Conservation (phyloP, 2,888 invertebrate species). For the Rotaria socialis region DNA sequence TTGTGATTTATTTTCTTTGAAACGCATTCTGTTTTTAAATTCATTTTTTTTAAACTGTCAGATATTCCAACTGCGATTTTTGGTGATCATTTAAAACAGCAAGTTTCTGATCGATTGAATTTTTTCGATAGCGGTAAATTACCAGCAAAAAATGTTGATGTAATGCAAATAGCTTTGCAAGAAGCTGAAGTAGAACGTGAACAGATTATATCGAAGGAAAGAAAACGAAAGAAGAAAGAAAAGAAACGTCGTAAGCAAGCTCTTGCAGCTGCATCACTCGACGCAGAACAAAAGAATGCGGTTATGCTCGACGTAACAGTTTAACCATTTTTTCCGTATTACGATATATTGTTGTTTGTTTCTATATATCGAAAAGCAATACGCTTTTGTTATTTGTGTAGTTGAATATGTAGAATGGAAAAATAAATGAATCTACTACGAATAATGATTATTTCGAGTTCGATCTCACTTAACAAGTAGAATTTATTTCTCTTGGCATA, state of each 20-base stretch:
- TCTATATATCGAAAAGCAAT: no score
- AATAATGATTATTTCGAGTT: no score
- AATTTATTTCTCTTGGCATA: no score
- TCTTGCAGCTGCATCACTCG: not conserved
- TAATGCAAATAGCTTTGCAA: slow-evolving; percentile 86
- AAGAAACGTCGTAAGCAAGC: slow-evolving; percentile 36
- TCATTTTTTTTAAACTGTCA: no score
- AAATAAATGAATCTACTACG: not conserved
- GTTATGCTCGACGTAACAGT: no score
- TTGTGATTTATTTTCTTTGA: slow-evolving; percentile 49
- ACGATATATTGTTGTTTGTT: not conserved
- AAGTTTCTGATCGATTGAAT: slow-evolving; percentile 82
- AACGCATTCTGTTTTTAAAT: not conserved
- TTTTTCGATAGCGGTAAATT: slow-evolving; percentile 90
- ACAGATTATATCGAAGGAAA: not conserved
- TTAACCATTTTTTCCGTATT: no score
- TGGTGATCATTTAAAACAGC: slow-evolving; percentile 57
- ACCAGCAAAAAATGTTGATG: slow-evolving; percentile 90
- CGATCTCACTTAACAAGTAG: no score
- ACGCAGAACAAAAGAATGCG: no score
- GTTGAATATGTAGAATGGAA: not conserved
- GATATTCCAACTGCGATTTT: slow-evolving; percentile 58
- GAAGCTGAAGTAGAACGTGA: slow-evolving; percentile 60
- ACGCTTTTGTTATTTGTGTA: not conserved
- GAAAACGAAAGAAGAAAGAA: slow-evolving; percentile 37